A percentile compares a stretch with the other conserved stretches of the same genome.
These are phyloP conservation scores for Corythornis madagascariensis DNA, from an alignment of 2,113 vertebrate genomes.

Conservation along the genomic window DNA sequence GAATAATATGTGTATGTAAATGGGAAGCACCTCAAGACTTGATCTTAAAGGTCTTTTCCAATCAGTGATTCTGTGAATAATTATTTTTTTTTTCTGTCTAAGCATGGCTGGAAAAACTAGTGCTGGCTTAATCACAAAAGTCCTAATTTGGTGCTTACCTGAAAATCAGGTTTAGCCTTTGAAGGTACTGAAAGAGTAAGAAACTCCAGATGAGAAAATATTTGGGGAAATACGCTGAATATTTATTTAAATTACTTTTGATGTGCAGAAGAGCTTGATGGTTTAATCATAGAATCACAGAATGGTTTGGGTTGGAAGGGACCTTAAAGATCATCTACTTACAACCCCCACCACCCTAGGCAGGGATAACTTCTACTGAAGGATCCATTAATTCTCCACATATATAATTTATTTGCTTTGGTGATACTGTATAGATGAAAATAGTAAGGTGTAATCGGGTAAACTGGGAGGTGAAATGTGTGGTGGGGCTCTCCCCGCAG, in stretches of 20 bases:
- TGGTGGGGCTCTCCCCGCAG: accelerated
- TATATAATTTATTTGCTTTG: not conserved
- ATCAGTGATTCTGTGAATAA: no score
- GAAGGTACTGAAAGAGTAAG: not conserved
- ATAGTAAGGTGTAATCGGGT: accelerated
- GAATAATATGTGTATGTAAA: accelerated
- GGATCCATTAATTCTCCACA: not conserved
- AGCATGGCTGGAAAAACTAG: not conserved
- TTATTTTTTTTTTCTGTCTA: no score
- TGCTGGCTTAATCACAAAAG: accelerated
- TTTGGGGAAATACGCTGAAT: not conserved
- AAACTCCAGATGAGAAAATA: not conserved
- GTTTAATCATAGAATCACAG: not conserved
- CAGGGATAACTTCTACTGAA: not conserved
- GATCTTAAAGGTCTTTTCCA: no score
- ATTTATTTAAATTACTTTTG: not conserved
- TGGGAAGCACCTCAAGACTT: not conserved
- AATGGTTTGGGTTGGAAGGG: not conserved
- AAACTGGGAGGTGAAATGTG: accelerated
- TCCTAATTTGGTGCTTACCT: not conserved
- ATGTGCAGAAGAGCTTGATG: not conserved
- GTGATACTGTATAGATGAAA: not conserved
- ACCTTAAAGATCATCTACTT: not conserved
- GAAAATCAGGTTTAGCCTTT: not conserved
- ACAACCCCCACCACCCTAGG: not conserved